These are phyloP conservation scores for Phataginus tetradactyla DNA, from an alignment of 2,797 vertebrate species.

Conservation along the genomic window DNA sequence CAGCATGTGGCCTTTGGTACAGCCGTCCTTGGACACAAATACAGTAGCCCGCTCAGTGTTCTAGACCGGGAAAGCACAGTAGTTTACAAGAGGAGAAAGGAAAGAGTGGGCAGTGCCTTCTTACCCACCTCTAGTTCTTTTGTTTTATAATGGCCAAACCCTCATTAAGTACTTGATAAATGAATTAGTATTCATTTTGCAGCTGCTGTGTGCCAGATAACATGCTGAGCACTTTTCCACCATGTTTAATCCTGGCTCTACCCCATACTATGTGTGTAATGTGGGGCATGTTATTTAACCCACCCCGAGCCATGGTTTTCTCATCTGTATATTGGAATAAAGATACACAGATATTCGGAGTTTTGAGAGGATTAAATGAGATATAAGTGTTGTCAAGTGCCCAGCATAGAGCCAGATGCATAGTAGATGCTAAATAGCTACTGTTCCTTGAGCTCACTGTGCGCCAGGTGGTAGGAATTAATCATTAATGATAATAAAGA, in stretches of 20 bases:
- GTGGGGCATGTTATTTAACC: not conserved
- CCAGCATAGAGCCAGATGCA: too few relatives aligned
- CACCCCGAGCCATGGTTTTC: not conserved
- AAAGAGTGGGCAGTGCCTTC: not conserved
- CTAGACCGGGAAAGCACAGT: too few relatives aligned
- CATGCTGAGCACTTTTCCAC: not conserved
- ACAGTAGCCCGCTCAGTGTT: not conserved
- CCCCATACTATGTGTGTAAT: rapidly evolving
- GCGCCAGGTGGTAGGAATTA: not conserved
- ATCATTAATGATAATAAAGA: not conserved
- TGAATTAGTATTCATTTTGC: not conserved
- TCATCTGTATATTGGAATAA: not conserved
- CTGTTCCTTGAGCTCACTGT: not conserved
- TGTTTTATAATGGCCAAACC: not conserved
- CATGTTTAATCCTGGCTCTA: not conserved
- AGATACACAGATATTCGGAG: not conserved
- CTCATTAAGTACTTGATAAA: not conserved
- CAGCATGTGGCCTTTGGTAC: not conserved
- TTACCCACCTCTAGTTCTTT: not conserved
- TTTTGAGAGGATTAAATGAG: not conserved
- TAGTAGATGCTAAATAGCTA: not conserved
- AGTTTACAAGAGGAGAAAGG: not conserved
- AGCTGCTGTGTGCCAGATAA: not conserved
- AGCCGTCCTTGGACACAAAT: not conserved
- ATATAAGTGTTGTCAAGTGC: not conserved